These are phyloP conservation scores for Craniophora ligustri DNA, from an alignment of 2,888 invertebrate species.

Conservation along the genomic window DNA sequence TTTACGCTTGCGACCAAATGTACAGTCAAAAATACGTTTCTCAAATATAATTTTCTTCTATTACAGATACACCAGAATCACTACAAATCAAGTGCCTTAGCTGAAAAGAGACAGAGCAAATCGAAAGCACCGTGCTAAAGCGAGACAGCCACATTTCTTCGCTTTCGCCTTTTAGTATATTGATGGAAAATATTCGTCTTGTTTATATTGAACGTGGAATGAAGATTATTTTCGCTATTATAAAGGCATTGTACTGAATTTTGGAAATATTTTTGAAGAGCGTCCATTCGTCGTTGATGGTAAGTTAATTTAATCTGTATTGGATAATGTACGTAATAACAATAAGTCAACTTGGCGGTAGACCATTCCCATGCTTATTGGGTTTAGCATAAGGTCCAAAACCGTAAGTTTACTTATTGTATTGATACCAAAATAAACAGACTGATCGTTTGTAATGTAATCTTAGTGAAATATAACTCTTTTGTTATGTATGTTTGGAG, in stretches of 20 bases:
- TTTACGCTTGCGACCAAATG: too few relatives aligned
- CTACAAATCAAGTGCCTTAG: constrained; percentile 2
- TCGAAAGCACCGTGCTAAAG: constrained; percentile 22
- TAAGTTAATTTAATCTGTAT: constrained; percentile 36
- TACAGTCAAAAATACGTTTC: neutral
- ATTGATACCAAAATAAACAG: too few relatives aligned
- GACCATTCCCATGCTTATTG: too few relatives aligned
- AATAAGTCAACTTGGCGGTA: too few relatives aligned
- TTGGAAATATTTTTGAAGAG: constrained; percentile 37
- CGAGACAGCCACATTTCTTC: constrained; percentile 39
- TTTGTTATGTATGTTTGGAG: too few relatives aligned
- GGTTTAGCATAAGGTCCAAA: too few relatives aligned
- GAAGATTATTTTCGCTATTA: constrained; percentile 42
- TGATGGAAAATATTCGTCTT: constrained; percentile 53
- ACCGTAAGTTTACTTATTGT: too few relatives aligned
- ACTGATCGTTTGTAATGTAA: too few relatives aligned
- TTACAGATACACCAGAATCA: constrained; percentile 38
- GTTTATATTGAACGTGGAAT: constrained; percentile 45
- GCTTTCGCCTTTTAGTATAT: constrained; percentile 27
- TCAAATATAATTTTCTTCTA: constrained; percentile 12
- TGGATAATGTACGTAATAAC: too few relatives aligned
- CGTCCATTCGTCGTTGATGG: constrained; percentile 62
- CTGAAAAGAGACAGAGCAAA: constrained; percentile 29
- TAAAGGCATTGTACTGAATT: constrained; percentile 47
- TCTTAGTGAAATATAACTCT: too few relatives aligned